These are phyloP conservation scores for Emydura subglobosa DNA, from an alignment of 2,113 vertebrate species.

Conservation along the genomic window DNA sequence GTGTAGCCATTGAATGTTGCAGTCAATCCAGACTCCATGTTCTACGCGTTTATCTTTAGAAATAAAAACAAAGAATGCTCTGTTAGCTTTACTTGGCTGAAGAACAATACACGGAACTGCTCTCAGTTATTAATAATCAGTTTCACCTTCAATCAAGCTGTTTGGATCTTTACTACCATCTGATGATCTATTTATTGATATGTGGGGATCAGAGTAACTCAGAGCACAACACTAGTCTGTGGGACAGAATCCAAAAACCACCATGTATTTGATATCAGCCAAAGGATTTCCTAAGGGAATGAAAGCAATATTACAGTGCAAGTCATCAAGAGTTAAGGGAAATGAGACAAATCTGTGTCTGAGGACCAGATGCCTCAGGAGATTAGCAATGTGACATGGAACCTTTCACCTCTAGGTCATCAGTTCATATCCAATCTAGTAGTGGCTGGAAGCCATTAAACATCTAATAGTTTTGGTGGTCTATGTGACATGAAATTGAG, in stretches of 20 bases:
- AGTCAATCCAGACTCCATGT: slow-evolving; percentile 31
- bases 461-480: slow-evolving; percentile 34
- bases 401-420: slow-evolving; percentile 60
- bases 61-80: not conserved
- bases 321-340: slow-evolving; percentile 54
- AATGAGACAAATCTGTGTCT: slow-evolving; percentile 64
- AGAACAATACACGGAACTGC: slow-evolving; percentile 43
- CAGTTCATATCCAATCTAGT: slow-evolving; percentile 44
- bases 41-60: slow-evolving; percentile 24
- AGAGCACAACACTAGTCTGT: slow-evolving; percentile 41
- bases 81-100: slow-evolving; percentile 63
- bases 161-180: slow-evolving; percentile 41
- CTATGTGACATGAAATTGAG: not conserved
- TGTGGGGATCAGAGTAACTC: slow-evolving; percentile 54
- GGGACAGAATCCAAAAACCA: slow-evolving; percentile 70
- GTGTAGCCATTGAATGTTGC: slow-evolving; percentile 19
- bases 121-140: slow-evolving; percentile 69
- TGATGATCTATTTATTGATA: slow-evolving; percentile 44
- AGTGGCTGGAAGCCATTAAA: slow-evolving; percentile 57
- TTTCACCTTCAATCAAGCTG: slow-evolving; percentile 52
- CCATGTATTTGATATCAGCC: slow-evolving; percentile 63
- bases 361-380: slow-evolving; percentile 62
- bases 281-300: slow-evolving; percentile 67
- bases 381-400: slow-evolving; percentile 55
- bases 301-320: slow-evolving; percentile 46